Percentiles rank a stretch among this genome's conserved stretches.
These are phyloP conservation scores for Drosophila santomea DNA, from an alignment of 1,140 invertebrate genomes.

Conservation along the genomic window DNA sequence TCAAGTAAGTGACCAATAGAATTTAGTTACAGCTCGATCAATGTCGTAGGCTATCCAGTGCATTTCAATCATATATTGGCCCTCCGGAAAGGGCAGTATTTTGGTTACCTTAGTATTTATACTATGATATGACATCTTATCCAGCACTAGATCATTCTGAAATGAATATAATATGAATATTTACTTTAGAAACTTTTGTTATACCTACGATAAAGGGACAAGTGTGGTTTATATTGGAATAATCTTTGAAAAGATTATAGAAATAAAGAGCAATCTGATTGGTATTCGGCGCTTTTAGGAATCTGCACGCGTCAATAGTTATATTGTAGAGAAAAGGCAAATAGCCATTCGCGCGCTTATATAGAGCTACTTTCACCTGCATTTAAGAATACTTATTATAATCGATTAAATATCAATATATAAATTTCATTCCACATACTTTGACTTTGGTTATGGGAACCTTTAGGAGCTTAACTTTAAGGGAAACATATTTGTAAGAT, in stretches of 20 bases:
- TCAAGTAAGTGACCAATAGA: too few species aligned
- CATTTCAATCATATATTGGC: background rate
- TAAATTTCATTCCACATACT: background rate
- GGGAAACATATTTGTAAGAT: background rate
- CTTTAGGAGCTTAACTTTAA: background rate
- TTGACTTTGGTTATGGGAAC: conserved; percentile 5
- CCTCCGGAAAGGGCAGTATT: conserved; percentile 6
- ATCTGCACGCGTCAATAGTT: conserved; percentile 1
- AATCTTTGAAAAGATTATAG: background rate
- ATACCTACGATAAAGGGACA: background rate
- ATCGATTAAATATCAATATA: background rate
- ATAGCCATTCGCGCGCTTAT: conserved; percentile 4
- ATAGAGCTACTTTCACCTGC: background rate
- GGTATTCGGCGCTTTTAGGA: background rate
- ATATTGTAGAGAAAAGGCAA: conserved; percentile 11
- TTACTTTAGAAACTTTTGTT: background rate
- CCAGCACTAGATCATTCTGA: background rate
- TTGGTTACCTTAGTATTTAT: background rate
- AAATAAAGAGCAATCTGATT: background rate
- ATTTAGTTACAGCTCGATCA: background rate
- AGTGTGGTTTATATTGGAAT: conserved; percentile 1
- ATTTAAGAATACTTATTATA: background rate
- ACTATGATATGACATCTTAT: background rate
- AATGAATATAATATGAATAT: background rate
- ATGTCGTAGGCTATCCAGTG: conserved; percentile 4